A percentile compares a stretch with the other conserved stretches of the same genome.
Evolutionary conservation across 2,113 vertebrate species (phyloP).

Genomic region (Elanoides forficatus): DNA sequence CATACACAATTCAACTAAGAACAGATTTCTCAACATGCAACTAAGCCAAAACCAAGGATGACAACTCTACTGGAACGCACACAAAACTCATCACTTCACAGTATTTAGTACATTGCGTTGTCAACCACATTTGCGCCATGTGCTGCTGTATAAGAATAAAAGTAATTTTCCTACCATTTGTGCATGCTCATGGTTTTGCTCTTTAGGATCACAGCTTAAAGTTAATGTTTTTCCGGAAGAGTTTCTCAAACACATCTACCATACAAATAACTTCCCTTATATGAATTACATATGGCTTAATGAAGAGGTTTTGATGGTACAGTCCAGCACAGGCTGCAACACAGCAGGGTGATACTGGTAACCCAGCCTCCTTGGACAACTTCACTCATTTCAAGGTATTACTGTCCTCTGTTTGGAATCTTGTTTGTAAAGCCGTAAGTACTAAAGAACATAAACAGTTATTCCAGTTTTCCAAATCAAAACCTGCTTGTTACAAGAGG

Average conservation of each 20-base stretch:
- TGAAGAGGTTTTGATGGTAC: neutral
- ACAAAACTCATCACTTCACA: neutral
- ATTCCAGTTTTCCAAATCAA: neutral
- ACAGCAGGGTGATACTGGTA: neutral
- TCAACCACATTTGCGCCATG: neutral
- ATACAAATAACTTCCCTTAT: neutral
- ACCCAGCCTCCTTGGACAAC: neutral
- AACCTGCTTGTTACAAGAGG: neutral
- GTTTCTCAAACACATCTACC: neutral
- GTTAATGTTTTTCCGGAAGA: neutral
- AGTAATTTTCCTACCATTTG: neutral
- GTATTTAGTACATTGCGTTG: neutral
- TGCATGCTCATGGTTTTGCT: neutral
- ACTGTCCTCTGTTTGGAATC: neutral
- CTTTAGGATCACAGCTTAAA: neutral
- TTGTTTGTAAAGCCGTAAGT: neutral
- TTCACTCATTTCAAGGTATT: neutral
- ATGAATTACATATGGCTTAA: neutral
- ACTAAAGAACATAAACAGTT: neutral
- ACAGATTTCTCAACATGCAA: neutral
- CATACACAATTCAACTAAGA: neutral
- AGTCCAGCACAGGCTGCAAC: neutral
- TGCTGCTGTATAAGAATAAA: neutral
- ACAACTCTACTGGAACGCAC: neutral
- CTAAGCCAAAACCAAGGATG: neutral